Percentiles rank a stretch among this genome's conserved stretches.
Conservation (phyloP, 2,113 vertebrate species). For the Isichthys henryi region DNA sequence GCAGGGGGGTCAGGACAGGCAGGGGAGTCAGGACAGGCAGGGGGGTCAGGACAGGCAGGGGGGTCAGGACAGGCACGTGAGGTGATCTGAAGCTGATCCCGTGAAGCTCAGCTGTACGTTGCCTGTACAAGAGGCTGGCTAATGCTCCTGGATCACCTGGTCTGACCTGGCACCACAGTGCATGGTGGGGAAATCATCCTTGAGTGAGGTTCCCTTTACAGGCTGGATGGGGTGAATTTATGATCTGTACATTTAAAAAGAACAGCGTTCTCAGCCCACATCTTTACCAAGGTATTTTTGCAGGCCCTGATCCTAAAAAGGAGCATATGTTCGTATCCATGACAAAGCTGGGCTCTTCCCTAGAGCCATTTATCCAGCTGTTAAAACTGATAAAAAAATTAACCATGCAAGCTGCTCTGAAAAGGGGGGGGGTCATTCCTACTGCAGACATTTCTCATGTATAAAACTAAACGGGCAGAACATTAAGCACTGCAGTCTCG, state of each 20-base stretch:
- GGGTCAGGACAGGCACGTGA: not conserved
- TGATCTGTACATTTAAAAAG: not conserved
- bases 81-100: not conserved
- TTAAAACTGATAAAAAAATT: not conserved
- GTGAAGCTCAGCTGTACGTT: not conserved
- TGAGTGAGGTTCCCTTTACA: not conserved
- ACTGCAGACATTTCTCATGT: not conserved
- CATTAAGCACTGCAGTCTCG: not conserved
- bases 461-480: not conserved
- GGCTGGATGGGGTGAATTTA: not conserved
- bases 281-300: conserved; percentile 1
- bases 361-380: not conserved
- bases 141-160: not conserved
- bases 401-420: not conserved
- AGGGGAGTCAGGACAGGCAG: not conserved
- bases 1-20: not conserved
- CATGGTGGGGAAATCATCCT: not conserved
- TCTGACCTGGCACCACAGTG: not conserved
- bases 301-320: not conserved
- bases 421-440: not conserved
- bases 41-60: not conserved
- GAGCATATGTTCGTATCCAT: not conserved
- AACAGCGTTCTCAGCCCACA: not conserved
- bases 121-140: not conserved
- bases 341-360: not conserved